phyloP scores from a whole-genome alignment of 2,113 vertebrate genomes.

The Chionis minor region DNA sequence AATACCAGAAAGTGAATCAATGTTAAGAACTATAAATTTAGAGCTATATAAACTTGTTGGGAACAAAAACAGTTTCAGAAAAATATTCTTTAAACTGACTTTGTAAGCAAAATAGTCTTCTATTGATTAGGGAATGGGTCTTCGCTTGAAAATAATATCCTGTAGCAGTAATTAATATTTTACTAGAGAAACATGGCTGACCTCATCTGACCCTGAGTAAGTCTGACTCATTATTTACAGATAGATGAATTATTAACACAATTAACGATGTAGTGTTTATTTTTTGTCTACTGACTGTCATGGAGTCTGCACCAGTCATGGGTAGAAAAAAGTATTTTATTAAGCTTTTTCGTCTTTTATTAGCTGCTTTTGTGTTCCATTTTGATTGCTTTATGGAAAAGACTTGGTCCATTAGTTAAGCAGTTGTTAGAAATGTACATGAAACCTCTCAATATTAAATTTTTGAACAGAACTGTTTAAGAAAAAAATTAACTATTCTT shows the following conservation, averaged over 20 bases:
- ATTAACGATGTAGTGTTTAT: not conserved
- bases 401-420: not conserved
- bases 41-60: not conserved
- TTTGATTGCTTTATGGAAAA: not conserved
- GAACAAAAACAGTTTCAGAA: not conserved
- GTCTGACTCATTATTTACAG: constrained; percentile 37
- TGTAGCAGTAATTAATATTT: constrained; percentile 59
- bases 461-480: not conserved
- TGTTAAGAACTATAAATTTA: not conserved
- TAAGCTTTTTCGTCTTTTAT: not conserved
- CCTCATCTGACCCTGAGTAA: constrained; percentile 12
- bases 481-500: not conserved
- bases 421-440: not conserved
- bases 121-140: not conserved
- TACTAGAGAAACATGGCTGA: constrained; percentile 14
- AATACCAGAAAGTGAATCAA: not conserved
- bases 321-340: not conserved
- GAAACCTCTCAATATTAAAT: not conserved
- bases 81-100: not conserved
- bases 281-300: constrained; percentile 2
- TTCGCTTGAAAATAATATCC: constrained; percentile 17
- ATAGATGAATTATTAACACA: constrained; percentile 59
- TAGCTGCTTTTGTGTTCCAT: not conserved
- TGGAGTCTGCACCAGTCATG: not conserved
- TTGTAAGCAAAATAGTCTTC: not conserved